Conservation (phyloP, 2,113 vertebrate species). For the Podiceps cristatus region DNA sequence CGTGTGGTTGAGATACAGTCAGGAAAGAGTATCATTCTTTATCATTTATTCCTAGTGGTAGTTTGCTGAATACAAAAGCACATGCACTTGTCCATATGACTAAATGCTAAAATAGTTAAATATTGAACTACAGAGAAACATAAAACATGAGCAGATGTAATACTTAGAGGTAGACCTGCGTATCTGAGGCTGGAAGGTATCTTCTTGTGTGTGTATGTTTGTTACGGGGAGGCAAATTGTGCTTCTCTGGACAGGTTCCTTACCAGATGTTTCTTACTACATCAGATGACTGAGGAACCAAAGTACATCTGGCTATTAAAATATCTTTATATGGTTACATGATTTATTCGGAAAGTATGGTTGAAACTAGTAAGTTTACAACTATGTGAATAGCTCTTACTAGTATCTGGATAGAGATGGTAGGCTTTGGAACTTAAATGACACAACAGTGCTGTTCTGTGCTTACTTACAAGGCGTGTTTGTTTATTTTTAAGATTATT, state of each 20-base stretch:
- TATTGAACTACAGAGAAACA: constrained; percentile 33
- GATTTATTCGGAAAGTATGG: constrained; percentile 65
- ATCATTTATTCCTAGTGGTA: constrained; percentile 47
- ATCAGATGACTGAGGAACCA: constrained; percentile 65
- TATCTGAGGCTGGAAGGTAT: constrained; percentile 57
- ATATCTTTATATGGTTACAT: constrained; percentile 63
- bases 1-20: constrained; percentile 18
- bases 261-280: constrained; percentile 73
- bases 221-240: constrained; percentile 24
- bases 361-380: constrained; percentile 49
- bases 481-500: constrained; percentile 54
- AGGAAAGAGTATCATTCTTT: constrained; percentile 13
- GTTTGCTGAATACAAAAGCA: constrained; percentile 50
- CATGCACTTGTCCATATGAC: constrained; percentile 22
- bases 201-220: neutral
- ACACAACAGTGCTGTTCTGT: constrained; percentile 27
- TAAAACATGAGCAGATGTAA: constrained; percentile 49
- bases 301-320: constrained; percentile 74
- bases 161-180: neutral
- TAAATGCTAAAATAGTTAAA: constrained; percentile 55
- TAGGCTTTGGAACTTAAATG: constrained; percentile 37
- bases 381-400: constrained; percentile 31
- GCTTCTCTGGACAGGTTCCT: constrained; percentile 70
- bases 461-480: neutral
- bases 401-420: constrained; percentile 40